phyloP scores from a whole-genome alignment of 1,140 invertebrate species.

The Pararge aegeria region DNA sequence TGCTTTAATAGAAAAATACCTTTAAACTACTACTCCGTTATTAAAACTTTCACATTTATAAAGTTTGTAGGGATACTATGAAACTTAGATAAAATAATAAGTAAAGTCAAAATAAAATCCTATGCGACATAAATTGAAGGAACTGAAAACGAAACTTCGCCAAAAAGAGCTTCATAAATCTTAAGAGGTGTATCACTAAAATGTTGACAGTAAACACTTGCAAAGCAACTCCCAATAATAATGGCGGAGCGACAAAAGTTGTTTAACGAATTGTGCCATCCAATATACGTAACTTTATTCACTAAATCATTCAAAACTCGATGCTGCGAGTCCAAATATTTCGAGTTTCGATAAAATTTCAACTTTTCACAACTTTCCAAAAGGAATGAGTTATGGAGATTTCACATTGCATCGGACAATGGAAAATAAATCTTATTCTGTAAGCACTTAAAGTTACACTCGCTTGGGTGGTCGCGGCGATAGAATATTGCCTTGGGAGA shows the following conservation, averaged over 20 bases:
- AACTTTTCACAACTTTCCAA: conserved; percentile 47
- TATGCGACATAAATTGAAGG: background rate
- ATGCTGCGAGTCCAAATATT: conserved; percentile 39
- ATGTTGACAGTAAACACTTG: conserved; percentile 6
- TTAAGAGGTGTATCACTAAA: conserved; percentile 10
- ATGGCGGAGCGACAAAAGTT: background rate
- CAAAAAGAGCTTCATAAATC: background rate
- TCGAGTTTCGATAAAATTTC: conserved; percentile 53
- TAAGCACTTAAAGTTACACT: conserved; percentile 12
- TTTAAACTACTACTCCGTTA: no score
- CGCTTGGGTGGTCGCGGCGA: background rate
- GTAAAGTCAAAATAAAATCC: no score
- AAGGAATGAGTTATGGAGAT: conserved; percentile 43
- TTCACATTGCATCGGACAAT: conserved; percentile 8
- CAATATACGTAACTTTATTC: conserved; percentile 35
- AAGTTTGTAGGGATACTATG: no score
- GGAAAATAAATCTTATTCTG: conserved; percentile 9
- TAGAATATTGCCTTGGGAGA: conserved; percentile 17
- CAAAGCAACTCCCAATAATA: background rate
- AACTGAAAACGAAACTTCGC: background rate
- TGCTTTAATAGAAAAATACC: no score
- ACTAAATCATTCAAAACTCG: conserved; percentile 44
- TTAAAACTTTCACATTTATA: no score
- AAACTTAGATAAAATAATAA: no score
- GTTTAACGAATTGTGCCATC: conserved; percentile 1